Evolutionary conservation across 2,888 invertebrate species (phyloP).

Genomic region (Zhengitettix transpicula): DNA sequence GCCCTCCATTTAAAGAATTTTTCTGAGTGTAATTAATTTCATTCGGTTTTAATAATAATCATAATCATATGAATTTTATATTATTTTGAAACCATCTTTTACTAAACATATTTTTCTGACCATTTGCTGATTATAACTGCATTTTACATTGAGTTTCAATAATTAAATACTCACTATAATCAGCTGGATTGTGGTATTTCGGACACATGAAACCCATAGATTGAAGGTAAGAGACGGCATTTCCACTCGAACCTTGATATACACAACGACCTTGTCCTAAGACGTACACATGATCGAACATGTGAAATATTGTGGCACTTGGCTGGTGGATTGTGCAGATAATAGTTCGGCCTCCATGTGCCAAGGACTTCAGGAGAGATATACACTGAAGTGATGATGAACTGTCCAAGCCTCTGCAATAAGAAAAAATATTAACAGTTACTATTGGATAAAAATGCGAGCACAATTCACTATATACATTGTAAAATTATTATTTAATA

Average conservation of each 20-base stretch:
- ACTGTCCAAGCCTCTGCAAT: conserved; percentile 33
- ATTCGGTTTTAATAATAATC: too few relatives aligned
- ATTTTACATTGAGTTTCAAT: neutral
- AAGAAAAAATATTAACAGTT: neutral
- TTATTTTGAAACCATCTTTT: neutral
- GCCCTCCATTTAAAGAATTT: too few relatives aligned
- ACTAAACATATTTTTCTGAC: neutral
- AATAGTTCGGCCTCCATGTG: conserved; percentile 33
- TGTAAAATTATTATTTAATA: too few relatives aligned
- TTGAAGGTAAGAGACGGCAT: conserved; percentile 33
- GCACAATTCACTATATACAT: too few relatives aligned
- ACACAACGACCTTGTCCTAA: conserved; percentile 38
- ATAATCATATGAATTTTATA: neutral
- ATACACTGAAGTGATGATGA: conserved; percentile 35
- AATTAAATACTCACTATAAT: conserved; percentile 29
- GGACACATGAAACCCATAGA: conserved; percentile 35
- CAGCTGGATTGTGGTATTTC: conserved; percentile 43
- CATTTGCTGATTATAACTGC: neutral
- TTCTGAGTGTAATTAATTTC: too few relatives aligned
- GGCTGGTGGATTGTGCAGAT: conserved; percentile 44
- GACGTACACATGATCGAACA: conserved; percentile 38
- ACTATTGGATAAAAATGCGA: too few relatives aligned
- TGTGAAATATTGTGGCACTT: conserved; percentile 37
- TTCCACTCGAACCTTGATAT: conserved; percentile 32
- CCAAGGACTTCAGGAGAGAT: conserved; percentile 30